Percentiles rank a stretch among this genome's conserved stretches.
These are phyloP conservation scores for Neoseiulus cucumeris DNA, from an alignment of 1,140 invertebrate genomes.

Conservation along the genomic window DNA sequence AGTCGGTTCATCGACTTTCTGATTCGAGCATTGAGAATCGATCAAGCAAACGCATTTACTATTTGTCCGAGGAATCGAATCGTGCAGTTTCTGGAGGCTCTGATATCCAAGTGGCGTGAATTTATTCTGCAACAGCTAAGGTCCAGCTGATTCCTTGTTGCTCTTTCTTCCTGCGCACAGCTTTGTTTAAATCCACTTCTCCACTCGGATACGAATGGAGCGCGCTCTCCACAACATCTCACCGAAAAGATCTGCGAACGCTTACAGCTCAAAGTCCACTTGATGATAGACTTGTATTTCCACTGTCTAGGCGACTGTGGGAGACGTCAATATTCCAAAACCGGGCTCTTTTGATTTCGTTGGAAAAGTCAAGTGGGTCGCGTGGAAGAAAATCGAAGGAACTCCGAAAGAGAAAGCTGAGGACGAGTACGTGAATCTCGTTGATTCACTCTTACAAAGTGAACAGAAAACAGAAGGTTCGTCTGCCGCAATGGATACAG, in stretches of 20 bases:
- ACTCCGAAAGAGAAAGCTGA: slow-evolving; percentile 23
- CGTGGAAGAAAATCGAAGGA: slow-evolving; percentile 35
- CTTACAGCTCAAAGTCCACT: background rate
- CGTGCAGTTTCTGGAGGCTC: too few relatives aligned
- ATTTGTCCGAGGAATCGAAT: background rate
- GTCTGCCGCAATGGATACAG: slow-evolving; percentile 9
- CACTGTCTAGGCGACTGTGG: slow-evolving; percentile 32
- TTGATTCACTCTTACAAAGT: slow-evolving; percentile 23
- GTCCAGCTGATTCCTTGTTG: too few relatives aligned
- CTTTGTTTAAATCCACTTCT: too few relatives aligned
- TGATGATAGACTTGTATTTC: too few relatives aligned
- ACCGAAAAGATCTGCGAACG: background rate
- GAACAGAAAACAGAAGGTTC: background rate
- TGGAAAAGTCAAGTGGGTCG: slow-evolving; percentile 40
- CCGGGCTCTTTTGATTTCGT: slow-evolving; percentile 42
- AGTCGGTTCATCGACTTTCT: too few relatives aligned
- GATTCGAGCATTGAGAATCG: background rate
- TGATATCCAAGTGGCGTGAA: too few relatives aligned
- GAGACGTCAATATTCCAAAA: slow-evolving; percentile 32
- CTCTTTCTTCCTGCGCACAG: too few relatives aligned
- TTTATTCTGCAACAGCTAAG: too few relatives aligned
- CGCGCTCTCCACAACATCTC: background rate
- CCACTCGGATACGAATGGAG: too few relatives aligned
- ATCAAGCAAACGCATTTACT: background rate
- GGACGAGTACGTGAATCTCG: slow-evolving; percentile 19